Evolutionary conservation across 2,797 vertebrate genomes (phyloP), one percentile per base, ranked within the genome.

Genomic region (Myotis planiceps): DNA sequence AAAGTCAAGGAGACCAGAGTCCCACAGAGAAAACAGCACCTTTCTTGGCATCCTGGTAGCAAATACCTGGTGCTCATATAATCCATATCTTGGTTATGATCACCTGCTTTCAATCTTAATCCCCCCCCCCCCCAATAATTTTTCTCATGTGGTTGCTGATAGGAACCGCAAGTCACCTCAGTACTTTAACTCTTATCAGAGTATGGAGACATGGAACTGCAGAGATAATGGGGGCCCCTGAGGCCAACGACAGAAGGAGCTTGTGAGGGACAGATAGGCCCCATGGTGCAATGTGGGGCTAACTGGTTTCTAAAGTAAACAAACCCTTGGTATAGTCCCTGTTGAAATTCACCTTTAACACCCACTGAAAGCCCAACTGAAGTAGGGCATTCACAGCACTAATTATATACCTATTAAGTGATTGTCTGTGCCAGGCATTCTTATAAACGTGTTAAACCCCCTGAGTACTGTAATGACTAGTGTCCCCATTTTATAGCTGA

Each of bases 211-310:
- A 0, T 12, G 32, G 25, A 90, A 13, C 2, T 6, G n/a, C 29
- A 53, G 10, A 60, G 7, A 4, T 3, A 34, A 13, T 45, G 0
- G 2, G 12, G 2, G 27, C 15, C 78, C 25, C 88, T 25, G 16
- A 83, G 21, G 13, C 12, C 63, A 89, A 55, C 14, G 27, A 42
- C 3, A 88, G 76, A n/a, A 47, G 55, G 21, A 74, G 15, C 1
- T 16, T 69, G 25, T 74, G 23, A 94, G 37, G 42, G 69, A 68
- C 4, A 47, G 1, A 9, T 7, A 13, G 13, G 25, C 5, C 27
- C 51, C 3, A 0, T 15, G 32, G 25, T 5, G 2, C 2, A 23
- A 49, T 6, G 15, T 23, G 9, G 18, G 0, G 8, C 14, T 39
- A 37, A 51, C 8, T 5, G 13, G n/a, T 34, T 47, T 29, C 65